Percentiles rank a stretch among this genome's conserved stretches.
Evolutionary conservation across 2,888 invertebrate species (phyloP).

Genomic region (Luperina nickerlii): DNA sequence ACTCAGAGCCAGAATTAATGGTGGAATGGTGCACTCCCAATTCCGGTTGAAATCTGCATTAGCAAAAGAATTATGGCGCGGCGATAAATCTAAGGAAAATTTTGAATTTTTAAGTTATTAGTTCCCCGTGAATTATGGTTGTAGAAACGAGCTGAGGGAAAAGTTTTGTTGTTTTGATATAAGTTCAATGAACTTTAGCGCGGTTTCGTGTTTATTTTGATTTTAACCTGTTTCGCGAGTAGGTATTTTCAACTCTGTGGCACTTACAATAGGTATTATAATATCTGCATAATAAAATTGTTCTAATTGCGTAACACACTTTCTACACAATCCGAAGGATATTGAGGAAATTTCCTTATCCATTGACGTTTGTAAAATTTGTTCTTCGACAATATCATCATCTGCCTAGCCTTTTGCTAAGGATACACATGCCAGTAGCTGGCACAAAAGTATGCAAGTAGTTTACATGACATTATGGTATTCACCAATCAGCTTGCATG

Average conservation of each 20-base stretch:
- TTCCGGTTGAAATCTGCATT: conserved; percentile 64
- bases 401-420: too few species aligned
- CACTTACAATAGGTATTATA: too few species aligned
- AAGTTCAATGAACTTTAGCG: conserved; percentile 33
- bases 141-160: conserved; percentile 21
- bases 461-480: too few species aligned
- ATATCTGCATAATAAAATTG: too few species aligned
- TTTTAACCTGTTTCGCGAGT: neutral
- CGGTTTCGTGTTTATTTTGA: neutral
- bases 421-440: too few species aligned
- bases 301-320: too few species aligned
- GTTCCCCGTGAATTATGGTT: conserved; percentile 42
- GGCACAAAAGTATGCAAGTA: too few species aligned
- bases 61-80: conserved; percentile 53
- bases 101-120: conserved; percentile 47
- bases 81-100: conserved; percentile 50
- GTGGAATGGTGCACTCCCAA: conserved; percentile 61
- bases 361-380: too few species aligned
- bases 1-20: conserved; percentile 69
- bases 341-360: too few species aligned
- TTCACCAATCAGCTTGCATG: too few species aligned
- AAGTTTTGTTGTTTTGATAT: conserved; percentile 12
- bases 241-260: neutral
- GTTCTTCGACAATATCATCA: too few species aligned
- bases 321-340: too few species aligned